These are phyloP conservation scores for Phrynocephalus vlangalii DNA, from an alignment of 2,797 vertebrate species.

Conservation along the genomic window DNA sequence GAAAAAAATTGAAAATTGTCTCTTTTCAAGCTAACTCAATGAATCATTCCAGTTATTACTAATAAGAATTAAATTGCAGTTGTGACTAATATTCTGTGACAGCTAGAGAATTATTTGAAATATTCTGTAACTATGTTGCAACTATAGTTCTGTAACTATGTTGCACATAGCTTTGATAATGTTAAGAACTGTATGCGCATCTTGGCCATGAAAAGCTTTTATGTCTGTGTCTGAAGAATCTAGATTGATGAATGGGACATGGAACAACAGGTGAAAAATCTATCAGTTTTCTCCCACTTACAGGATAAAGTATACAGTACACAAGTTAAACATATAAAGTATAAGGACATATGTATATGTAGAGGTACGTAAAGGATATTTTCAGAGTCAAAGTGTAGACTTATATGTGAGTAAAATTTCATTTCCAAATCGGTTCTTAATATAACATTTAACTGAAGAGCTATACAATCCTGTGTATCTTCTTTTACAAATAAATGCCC, in stretches of 20 bases:
- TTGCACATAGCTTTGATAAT: not conserved
- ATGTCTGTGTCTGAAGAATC: not conserved
- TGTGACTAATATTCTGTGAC: not conserved
- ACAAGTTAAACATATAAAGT: not conserved
- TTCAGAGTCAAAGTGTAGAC: not conserved
- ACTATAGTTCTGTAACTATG: not conserved
- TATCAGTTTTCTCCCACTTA: not conserved
- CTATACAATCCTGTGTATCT: not conserved
- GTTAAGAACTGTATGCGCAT: not conserved
- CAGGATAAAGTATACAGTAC: not conserved
- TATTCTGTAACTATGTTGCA: not conserved
- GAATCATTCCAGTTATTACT: not conserved
- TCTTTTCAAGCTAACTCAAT: slow-evolving; percentile 9
- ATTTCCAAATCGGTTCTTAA: not conserved
- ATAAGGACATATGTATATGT: not conserved
- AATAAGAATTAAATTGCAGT: slow-evolving; percentile 23
- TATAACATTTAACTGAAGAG: not conserved
- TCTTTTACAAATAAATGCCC: not conserved
- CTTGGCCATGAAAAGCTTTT: not conserved
- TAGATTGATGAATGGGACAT: not conserved
- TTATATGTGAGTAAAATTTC: not conserved
- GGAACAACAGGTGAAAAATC: not conserved
- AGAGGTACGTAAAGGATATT: not conserved
- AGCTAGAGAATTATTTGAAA: slow-evolving; percentile 1
- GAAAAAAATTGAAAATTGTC: not conserved